These are phyloP conservation scores for Entomobrya multifasciata DNA, from an alignment of 2,888 invertebrate species.

Conservation along the genomic window DNA sequence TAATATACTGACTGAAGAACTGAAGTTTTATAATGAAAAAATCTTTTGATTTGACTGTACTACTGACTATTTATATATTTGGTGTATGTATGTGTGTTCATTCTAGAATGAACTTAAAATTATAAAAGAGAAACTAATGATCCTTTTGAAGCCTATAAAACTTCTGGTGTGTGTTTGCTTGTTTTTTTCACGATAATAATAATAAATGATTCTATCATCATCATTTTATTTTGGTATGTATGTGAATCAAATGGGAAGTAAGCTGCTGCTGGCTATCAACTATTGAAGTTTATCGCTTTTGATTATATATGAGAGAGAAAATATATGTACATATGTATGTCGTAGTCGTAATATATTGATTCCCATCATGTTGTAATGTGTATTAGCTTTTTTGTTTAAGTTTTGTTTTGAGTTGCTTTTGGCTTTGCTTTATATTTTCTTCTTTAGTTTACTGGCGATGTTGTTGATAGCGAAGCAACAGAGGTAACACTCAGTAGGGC, in stretches of 20 bases:
- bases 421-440: conserved; percentile 2
- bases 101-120: conserved; percentile 32
- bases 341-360: conserved; percentile 44
- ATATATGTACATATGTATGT: too few species aligned
- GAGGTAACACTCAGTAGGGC: conserved; percentile 72
- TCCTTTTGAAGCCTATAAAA: neutral
- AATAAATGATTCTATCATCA: conserved; percentile 33
- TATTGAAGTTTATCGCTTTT: neutral
- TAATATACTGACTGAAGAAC: neutral
- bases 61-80: conserved; percentile 36
- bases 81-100: conserved; percentile 3
- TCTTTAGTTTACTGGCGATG: conserved; percentile 18
- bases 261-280: conserved; percentile 46
- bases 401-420: conserved; percentile 12
- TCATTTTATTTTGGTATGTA: conserved; percentile 14
- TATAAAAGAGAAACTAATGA: neutral
- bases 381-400: neutral
- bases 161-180: too few species aligned
- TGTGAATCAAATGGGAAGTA: conserved; percentile 9
- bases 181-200: neutral
- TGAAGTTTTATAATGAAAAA: too few species aligned
- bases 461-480: conserved; percentile 51
- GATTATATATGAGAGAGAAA: conserved; percentile 12
- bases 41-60: too few species aligned
- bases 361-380: conserved; percentile 20